Conservation (phyloP, 2,888 invertebrate genomes). For the Melanotus villosus region DNA sequence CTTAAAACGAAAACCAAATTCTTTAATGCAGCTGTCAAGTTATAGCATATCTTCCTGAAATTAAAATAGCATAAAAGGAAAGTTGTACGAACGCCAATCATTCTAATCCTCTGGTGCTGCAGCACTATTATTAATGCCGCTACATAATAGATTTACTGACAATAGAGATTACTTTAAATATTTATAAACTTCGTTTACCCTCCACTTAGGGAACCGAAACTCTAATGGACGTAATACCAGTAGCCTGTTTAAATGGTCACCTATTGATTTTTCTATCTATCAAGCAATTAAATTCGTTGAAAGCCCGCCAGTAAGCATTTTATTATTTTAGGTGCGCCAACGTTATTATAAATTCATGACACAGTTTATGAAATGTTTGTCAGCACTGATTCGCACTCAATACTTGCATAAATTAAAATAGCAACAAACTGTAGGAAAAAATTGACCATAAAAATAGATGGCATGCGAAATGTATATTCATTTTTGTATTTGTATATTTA, state of each 20-base stretch:
- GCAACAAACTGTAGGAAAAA: neutral
- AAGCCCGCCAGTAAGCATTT: conserved; percentile 16
- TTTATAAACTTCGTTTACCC: neutral
- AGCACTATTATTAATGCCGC: neutral
- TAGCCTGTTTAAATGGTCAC: conserved; percentile 12
- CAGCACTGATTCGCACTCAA: conserved; percentile 30
- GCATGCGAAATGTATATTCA: neutral
- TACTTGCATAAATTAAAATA: conserved; percentile 19
- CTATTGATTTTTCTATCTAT: conserved; percentile 29
- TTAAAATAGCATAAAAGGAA: no score
- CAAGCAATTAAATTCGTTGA: conserved; percentile 14
- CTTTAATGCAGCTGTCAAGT: no score
- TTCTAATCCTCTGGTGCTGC: neutral
- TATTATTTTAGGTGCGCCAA: conserved; percentile 30
- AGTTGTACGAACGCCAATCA: neutral
- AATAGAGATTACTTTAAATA: conserved; percentile 2
- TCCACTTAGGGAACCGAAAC: conserved; percentile 13
- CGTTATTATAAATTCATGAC: conserved; percentile 29
- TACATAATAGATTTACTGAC: neutral
- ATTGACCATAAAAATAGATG: neutral
- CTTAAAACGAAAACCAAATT: no score
- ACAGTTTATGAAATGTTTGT: conserved; percentile 17
- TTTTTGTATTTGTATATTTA: neutral
- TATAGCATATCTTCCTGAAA: no score
- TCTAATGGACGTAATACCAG: conserved; percentile 5